Base-by-base conservation (phyloP, 2,113 vertebrate genomes). In the Coryphaenoides rupestris region DNA sequence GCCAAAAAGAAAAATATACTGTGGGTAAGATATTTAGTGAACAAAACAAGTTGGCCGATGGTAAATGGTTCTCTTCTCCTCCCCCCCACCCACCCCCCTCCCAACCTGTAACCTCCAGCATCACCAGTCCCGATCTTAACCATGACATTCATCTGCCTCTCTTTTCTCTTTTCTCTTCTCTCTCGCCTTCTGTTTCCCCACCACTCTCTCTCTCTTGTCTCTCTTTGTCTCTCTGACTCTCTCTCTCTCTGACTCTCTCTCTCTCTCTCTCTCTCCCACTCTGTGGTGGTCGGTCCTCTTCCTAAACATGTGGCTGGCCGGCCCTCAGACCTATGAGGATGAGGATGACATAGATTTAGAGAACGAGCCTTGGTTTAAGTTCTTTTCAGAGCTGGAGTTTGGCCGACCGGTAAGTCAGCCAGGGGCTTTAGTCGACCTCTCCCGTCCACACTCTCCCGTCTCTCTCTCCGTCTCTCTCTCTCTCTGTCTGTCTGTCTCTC, bases 261-360 rank as follows among this genome's bases (percentile, higher is more conserved):
- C 52, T 19, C 26, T 56, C 46, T 61, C 47, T 55, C 52, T 19
- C 22, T 15, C 57, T 49, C 65, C 45, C 60, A 55, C 57, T 53
- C 55, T 66, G 46, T 64, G 21, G 28, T 58, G 33, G 80, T 90
- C 86, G 86, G 84, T 87, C 89, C 90, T 88, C 21, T 14, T 59
- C 55, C 24, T 59, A 17, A 15, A 15, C n/a, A 45, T 63, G 68
- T 87, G 63, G 67, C 82, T 84, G 55, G 33, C 87, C 85, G 76
- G 76, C 66, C 91, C 93, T 92, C 92, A 99, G 97, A 94, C 82
- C 83, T 94, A 89, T 93, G 87, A n/a, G n/a, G n/a, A n/a, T n/a
- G n/a, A n/a, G n/a, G n/a, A 96, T 95, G 96, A 96, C 90, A 93
- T 98, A 99, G 95, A 98, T 95, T 97, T 99, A 99, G 96, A 98